A percentile compares a stretch with the other conserved stretches of the same genome.
These are phyloP conservation scores for Sitobion miscanthi DNA, from an alignment of 1,140 invertebrate species.

Conservation along the genomic window DNA sequence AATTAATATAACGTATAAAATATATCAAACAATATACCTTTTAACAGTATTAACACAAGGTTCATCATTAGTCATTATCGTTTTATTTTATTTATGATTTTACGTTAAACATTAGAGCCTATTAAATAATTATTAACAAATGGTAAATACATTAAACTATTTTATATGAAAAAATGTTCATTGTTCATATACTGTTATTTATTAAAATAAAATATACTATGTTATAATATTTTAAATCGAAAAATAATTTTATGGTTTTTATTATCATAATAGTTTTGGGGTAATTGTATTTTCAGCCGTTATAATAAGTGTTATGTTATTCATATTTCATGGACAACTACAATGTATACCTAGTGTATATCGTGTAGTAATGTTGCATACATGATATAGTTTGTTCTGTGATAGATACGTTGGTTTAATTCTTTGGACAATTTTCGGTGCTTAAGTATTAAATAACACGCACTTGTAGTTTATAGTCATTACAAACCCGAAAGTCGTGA, in stretches of 20 bases:
- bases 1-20: neutral
- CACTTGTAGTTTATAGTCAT: neutral
- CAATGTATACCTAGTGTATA: neutral
- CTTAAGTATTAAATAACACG: neutral
- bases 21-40: neutral
- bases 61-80: neutral
- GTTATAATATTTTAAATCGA: neutral
- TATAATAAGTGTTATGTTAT: neutral
- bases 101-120: neutral
- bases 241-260: neutral
- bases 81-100: neutral
- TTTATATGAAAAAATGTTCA: neutral
- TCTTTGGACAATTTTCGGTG: neutral
- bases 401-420: neutral
- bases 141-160: neutral
- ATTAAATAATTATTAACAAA: neutral
- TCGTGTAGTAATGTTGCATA: neutral
- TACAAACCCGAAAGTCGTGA: neutral
- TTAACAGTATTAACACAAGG: neutral
- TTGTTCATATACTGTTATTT: neutral
- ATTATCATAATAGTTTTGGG: neutral
- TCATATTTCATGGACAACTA: slow-evolving; percentile 9
- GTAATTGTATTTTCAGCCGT: neutral
- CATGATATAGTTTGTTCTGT: neutral
- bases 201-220: neutral